Conservation (phyloP, 2,888 invertebrate species). For the Trichopoda pennipes region DNA sequence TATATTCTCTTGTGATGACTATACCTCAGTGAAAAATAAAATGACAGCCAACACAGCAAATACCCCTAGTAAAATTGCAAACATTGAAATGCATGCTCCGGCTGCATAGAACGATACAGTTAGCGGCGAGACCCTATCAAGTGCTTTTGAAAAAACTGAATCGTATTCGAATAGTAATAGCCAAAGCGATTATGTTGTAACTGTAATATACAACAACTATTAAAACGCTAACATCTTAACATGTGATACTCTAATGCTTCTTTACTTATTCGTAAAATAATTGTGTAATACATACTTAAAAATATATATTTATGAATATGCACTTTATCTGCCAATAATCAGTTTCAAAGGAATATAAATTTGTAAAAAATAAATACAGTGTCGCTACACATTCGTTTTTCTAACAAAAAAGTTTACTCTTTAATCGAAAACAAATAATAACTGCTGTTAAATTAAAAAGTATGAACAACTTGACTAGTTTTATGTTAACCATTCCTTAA, state of each 20-base stretch:
- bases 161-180: conserved; percentile 93
- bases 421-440: too few relatives aligned
- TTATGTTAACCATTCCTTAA: too few relatives aligned
- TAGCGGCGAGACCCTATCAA: conserved; percentile 94
- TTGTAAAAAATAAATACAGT: too few relatives aligned
- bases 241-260: background rate
- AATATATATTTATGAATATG: background rate
- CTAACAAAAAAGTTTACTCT: too few relatives aligned
- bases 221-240: conserved; percentile 1
- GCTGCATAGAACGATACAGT: conserved; percentile 97
- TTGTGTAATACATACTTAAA: too few relatives aligned
- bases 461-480: too few relatives aligned
- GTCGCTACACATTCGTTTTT: too few relatives aligned
- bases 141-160: conserved; percentile 96
- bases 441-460: too few relatives aligned
- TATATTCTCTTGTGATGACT: conserved; percentile 5
- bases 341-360: too few relatives aligned
- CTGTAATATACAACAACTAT: conserved; percentile 75
- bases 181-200: conserved; percentile 89
- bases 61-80: conserved; percentile 92
- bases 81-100: conserved; percentile 98
- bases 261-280: background rate
- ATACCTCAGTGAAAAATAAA: background rate
- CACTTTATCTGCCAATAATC: background rate
- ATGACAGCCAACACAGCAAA: conserved; percentile 78